A percentile compares a stretch with the other conserved stretches of the same genome.
phyloP scores from a whole-genome alignment of 2,113 vertebrate species.

The Bungarus multicinctus region DNA sequence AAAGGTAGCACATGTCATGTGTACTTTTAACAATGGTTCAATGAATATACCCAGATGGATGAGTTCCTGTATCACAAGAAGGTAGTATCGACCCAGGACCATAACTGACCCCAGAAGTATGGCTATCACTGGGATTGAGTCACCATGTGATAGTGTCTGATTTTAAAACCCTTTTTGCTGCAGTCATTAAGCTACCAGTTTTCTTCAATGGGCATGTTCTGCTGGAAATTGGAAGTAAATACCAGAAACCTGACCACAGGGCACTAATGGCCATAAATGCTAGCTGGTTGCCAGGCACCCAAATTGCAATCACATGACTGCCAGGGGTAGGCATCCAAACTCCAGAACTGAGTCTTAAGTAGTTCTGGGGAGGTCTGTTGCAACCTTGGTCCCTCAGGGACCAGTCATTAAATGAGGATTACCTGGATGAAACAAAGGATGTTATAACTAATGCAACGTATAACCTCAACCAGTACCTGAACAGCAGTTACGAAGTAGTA shows the following conservation, averaged over 20 bases:
- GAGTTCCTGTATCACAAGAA: not conserved
- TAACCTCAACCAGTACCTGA: not conserved
- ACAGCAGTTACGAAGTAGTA: not conserved
- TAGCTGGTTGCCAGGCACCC: not conserved
- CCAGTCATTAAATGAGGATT: too few relatives aligned
- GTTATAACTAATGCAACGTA: not conserved
- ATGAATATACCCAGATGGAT: not conserved
- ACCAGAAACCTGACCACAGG: not conserved
- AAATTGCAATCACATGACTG: not conserved
- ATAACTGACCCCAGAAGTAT: not conserved
- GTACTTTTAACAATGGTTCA: not conserved
- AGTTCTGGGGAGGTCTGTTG: not conserved
- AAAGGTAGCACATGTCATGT: not conserved
- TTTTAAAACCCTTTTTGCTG: not conserved
- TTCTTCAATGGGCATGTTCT: too few relatives aligned
- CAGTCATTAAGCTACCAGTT: too few relatives aligned
- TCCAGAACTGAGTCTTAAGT: not conserved
- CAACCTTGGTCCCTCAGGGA: not conserved
- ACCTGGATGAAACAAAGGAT: not conserved
- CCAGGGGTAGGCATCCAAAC: not conserved
- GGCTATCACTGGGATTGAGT: not conserved
- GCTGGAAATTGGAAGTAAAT: not conserved
- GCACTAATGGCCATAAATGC: not conserved
- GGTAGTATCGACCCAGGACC: not conserved
- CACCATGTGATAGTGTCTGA: not conserved